Evolutionary conservation across 2,113 vertebrate genomes (phyloP).

Genomic region (Sinocyclocheilus maitianheensis): DNA sequence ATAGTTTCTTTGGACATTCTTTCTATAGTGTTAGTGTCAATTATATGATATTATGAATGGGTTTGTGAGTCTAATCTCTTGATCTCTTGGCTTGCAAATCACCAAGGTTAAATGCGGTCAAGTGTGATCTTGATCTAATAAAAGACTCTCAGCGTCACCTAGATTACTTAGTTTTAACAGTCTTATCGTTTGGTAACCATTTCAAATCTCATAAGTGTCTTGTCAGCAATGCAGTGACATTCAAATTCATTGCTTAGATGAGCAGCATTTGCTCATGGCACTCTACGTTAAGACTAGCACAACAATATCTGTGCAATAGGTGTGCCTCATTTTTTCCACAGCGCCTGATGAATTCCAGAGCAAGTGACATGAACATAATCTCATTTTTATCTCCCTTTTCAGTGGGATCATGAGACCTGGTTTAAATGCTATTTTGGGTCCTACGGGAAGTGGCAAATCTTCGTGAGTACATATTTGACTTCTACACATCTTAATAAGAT

Average conservation of each 20-base stretch:
- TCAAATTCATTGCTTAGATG: not conserved
- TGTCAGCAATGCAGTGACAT: no score
- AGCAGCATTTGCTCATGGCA: not conserved
- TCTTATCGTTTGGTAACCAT: not conserved
- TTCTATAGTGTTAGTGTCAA: conserved; percentile 63
- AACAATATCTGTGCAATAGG: no score
- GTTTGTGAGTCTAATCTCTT: conserved; percentile 75
- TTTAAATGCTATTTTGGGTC: conserved; percentile 93
- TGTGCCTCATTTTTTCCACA: not conserved
- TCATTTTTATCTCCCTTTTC: conserved; percentile 52
- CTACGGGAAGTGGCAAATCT: conserved; percentile 94
- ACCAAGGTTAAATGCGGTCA: conserved; percentile 69
- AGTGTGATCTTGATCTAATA: conserved; percentile 52
- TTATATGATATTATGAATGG: conserved; percentile 75
- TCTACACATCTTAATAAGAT: conserved; percentile 2
- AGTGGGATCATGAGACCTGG: conserved; percentile 97
- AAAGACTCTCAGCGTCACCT: not conserved
- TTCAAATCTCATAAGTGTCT: not conserved
- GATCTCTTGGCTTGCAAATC: conserved; percentile 60
- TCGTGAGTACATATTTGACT: conserved; percentile 82
- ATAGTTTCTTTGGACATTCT: conserved; percentile 61
- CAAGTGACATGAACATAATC: conserved; percentile 33
- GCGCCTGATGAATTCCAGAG: not conserved
- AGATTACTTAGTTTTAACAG: not conserved
- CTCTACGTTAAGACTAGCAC: not conserved